These are phyloP conservation scores for Phainopepla nitens DNA, from an alignment of 2,113 vertebrate species.

Conservation along the genomic window DNA sequence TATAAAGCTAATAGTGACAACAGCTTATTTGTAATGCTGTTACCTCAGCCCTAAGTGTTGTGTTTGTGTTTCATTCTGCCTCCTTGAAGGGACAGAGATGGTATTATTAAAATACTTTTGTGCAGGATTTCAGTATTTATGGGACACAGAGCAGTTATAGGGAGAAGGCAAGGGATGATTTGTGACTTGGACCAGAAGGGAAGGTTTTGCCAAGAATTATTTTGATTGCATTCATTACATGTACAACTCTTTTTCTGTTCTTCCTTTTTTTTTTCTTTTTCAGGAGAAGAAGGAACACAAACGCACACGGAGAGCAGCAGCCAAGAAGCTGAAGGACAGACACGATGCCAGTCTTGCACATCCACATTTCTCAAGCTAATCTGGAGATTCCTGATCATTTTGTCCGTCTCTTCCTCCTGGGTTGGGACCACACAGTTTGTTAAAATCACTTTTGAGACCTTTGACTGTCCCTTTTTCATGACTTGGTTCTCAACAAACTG, in stretches of 20 bases:
- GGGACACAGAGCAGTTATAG: not conserved
- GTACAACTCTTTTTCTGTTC: not conserved
- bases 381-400: constrained; percentile 90
- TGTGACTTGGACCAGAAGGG: not conserved
- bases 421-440: constrained; percentile 96
- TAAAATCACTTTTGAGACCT: constrained; percentile 95
- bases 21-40: not conserved
- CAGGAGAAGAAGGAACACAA: constrained; percentile 91
- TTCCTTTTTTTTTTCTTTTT: not conserved
- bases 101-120: not conserved
- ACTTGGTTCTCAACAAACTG: constrained; percentile 99
- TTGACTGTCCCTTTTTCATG: constrained; percentile 99
- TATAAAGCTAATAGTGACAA: not conserved
- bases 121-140: not conserved
- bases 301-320: constrained; percentile 67
- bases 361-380: constrained; percentile 84
- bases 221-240: not conserved
- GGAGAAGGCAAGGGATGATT: not conserved
- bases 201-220: not conserved
- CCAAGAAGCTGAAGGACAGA: constrained; percentile 78
- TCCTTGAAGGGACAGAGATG: not conserved
- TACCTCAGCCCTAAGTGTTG: not conserved
- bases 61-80: not conserved
- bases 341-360: constrained; percentile 85
- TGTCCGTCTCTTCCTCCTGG: constrained; percentile 95